phyloP scores from a whole-genome alignment of 2,888 invertebrate species.

The Holacanthella duospinosa region DNA sequence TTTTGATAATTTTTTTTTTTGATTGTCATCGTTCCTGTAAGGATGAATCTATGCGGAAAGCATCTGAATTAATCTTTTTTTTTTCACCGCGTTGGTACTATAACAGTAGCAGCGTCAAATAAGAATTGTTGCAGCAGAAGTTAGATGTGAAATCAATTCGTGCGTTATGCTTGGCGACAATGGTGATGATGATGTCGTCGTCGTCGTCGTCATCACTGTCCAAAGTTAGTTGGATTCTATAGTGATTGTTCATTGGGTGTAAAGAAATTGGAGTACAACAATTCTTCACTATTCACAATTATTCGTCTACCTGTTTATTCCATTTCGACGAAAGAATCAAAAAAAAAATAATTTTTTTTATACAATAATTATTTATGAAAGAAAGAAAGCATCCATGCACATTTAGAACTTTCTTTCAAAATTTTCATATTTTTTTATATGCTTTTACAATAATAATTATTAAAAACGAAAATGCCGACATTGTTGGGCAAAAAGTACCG shows the following conservation, averaged over 20 bases:
- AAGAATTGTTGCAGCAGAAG: no score
- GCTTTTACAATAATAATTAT: no score
- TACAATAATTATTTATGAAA: not conserved
- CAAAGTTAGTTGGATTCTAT: not conserved
- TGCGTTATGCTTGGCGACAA: conserved; percentile 21
- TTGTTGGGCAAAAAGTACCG: no score
- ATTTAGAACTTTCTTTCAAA: no score
- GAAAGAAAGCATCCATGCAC: not conserved
- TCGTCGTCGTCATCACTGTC: conserved; percentile 1
- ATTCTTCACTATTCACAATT: no score
- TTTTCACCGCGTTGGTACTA: no score
- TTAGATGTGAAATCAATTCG: conserved; percentile 28
- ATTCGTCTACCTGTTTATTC: not conserved
- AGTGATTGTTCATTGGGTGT: not conserved
- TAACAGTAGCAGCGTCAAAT: no score
- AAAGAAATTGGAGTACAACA: not conserved
- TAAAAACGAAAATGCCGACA: no score
- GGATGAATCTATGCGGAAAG: not conserved
- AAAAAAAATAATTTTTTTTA: no score
- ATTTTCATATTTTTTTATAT: not conserved
- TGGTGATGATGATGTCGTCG: not conserved
- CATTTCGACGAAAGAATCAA: not conserved
- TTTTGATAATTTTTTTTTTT: not conserved
- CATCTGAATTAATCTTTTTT: not conserved
- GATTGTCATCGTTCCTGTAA: not conserved